These are phyloP conservation scores for Protobothrops mucrosquamatus DNA, from an alignment of 2,113 vertebrate species.

Conservation along the genomic window DNA sequence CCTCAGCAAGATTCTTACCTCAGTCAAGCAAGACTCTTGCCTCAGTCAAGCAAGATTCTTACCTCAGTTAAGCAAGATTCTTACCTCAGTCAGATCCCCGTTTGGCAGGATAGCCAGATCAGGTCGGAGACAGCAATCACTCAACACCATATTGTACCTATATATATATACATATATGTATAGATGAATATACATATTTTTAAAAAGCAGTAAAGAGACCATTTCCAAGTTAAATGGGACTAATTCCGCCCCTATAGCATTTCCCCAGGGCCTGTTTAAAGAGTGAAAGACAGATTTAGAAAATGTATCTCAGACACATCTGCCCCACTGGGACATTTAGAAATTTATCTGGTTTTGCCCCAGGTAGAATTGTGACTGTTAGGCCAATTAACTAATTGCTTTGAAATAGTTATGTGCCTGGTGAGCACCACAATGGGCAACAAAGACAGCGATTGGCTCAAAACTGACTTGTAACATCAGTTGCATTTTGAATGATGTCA, in stretches of 20 bases:
- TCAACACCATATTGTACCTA: constrained; percentile 86
- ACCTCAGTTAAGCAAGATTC: constrained; percentile 76
- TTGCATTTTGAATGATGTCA: background rate
- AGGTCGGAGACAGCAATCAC: constrained; percentile 83
- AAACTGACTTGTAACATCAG: background rate
- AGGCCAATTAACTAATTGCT: background rate
- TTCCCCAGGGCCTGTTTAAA: background rate
- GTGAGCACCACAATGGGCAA: too few relatives aligned
- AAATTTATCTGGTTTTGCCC: background rate
- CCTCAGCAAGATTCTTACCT: too few relatives aligned
- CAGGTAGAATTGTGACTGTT: background rate
- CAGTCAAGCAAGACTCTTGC: too few relatives aligned
- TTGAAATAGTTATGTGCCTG: background rate
- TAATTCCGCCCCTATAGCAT: background rate
- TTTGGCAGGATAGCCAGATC: constrained; percentile 85
- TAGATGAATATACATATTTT: background rate
- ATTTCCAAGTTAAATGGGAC: background rate
- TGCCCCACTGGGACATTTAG: background rate
- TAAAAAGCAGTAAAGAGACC: constrained; percentile 12
- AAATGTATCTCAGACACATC: background rate
- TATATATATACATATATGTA: background rate
- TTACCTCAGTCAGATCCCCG: constrained; percentile 84
- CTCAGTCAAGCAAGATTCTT: too few relatives aligned
- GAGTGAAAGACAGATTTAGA: background rate
- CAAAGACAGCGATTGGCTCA: background rate